Conservation (phyloP, 2,113 vertebrate genomes). For the Oxygymnocypris stewartii region DNA sequence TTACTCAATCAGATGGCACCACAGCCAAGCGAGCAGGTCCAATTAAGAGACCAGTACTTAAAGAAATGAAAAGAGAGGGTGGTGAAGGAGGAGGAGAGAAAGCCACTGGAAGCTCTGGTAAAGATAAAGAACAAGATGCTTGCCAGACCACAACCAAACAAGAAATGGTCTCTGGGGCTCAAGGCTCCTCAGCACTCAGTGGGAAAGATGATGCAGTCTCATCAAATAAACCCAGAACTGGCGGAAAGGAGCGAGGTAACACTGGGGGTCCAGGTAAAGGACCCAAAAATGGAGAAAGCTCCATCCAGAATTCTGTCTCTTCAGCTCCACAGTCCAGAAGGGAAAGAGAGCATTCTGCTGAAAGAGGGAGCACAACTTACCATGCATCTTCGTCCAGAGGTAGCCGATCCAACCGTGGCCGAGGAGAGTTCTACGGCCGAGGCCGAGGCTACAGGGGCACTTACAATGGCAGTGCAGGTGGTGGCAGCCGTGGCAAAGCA, state of each 20-base stretch:
- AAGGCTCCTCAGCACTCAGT: slow-evolving; percentile 58
- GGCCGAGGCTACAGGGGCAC: slow-evolving; percentile 80
- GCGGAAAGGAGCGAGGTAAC: slow-evolving; percentile 70
- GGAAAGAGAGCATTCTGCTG: slow-evolving; percentile 80
- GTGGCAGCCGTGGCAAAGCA: slow-evolving; percentile 74
- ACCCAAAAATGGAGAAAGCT: slow-evolving; percentile 69
- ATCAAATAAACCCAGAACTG: slow-evolving; percentile 66
- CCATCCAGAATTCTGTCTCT: slow-evolving; percentile 59
- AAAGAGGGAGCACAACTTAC: slow-evolving; percentile 65
- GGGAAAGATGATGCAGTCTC: slow-evolving; percentile 68
- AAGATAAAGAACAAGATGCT: slow-evolving; percentile 76
- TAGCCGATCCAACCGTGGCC: slow-evolving; percentile 72
- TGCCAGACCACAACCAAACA: slow-evolving; percentile 66
- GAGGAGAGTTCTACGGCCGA: slow-evolving; percentile 86
- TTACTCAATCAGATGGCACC: slow-evolving; percentile 63
- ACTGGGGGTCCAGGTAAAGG: slow-evolving; percentile 67
- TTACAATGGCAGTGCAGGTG: slow-evolving; percentile 67
- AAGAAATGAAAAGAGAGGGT: slow-evolving; percentile 74
- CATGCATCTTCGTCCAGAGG: slow-evolving; percentile 69
- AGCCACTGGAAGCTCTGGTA: slow-evolving; percentile 60
- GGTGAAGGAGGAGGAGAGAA: slow-evolving; percentile 74
- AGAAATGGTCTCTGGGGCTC: slow-evolving; percentile 60
- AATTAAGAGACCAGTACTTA: slow-evolving; percentile 81
- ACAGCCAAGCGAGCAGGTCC: slow-evolving; percentile 78
- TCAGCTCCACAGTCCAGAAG: slow-evolving; percentile 67